phyloP scores from a whole-genome alignment of 1,140 invertebrate genomes.

The Ceratina australensis region DNA sequence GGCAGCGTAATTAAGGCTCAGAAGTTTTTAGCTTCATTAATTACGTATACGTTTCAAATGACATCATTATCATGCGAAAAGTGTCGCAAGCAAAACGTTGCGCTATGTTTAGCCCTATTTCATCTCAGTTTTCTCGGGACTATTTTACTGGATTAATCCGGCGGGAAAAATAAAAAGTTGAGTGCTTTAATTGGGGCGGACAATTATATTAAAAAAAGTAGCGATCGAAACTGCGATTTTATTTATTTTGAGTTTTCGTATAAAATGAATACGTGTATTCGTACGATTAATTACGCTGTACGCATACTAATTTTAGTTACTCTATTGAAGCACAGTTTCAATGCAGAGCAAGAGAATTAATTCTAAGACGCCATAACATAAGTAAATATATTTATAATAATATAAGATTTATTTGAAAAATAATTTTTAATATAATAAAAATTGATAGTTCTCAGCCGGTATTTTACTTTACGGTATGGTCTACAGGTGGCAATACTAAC shows the following conservation, averaged over 20 bases:
- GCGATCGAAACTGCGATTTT: background rate
- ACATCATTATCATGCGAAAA: conserved; percentile 59
- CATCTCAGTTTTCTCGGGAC: conserved; percentile 6
- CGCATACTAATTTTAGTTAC: too few species aligned
- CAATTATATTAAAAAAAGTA: conserved; percentile 30
- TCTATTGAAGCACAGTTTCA: too few species aligned
- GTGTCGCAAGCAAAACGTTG: conserved; percentile 52
- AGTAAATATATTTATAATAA: background rate
- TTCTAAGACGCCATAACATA: too few species aligned
- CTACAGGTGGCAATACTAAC: conserved; percentile 28
- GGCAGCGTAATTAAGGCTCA: conserved; percentile 61
- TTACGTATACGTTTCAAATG: conserved; percentile 62
- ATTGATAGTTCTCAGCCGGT: too few species aligned
- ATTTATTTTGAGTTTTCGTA: background rate
- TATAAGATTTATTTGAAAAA: background rate
- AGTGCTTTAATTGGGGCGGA: conserved; percentile 37
- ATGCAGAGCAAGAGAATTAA: too few species aligned
- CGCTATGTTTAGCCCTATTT: conserved; percentile 54
- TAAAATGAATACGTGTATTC: too few species aligned
- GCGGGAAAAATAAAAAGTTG: background rate
- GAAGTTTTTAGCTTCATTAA: conserved; percentile 64
- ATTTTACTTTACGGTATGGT: background rate
- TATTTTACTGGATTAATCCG: conserved; percentile 40
- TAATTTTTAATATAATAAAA: background rate
- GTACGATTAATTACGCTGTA: too few species aligned